Conservation (phyloP, 2,888 invertebrate genomes). For the Fragum sueziense region DNA sequence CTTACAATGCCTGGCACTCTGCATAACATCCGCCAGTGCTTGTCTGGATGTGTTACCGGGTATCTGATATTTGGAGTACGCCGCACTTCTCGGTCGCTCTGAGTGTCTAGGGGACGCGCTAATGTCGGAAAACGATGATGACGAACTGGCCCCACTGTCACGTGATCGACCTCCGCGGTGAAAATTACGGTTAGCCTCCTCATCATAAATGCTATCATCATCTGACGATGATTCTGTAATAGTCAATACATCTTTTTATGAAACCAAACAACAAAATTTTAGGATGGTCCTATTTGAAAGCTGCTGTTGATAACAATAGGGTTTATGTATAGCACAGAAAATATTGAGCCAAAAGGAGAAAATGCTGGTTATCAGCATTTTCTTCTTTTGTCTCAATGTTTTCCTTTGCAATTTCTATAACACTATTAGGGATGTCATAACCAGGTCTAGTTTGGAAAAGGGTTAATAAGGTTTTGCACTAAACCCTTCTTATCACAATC, state of each 20-base stretch:
- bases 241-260: background rate
- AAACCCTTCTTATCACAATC: no score
- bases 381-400: no score
- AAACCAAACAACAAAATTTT: no score
- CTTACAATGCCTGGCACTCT: conserved; percentile 81
- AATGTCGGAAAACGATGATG: conserved; percentile 75
- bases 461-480: no score
- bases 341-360: no score
- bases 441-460: no score
- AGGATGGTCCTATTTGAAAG: no score
- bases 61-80: conserved; percentile 78
- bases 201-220: conserved; percentile 80
- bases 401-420: no score
- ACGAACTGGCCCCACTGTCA: conserved; percentile 76
- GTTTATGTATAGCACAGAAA: no score
- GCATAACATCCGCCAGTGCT: conserved; percentile 87
- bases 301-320: no score
- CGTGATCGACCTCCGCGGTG: conserved; percentile 72
- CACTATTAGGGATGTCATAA: no score
- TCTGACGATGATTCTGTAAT: conserved; percentile 77
- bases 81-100: conserved; percentile 73
- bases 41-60: conserved; percentile 85
- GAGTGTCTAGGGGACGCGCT: conserved; percentile 65
- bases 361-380: no score
- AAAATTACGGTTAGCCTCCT: conserved; percentile 75